Conservation (phyloP, 2,888 invertebrate species). For the Sialis fuliginosa region DNA sequence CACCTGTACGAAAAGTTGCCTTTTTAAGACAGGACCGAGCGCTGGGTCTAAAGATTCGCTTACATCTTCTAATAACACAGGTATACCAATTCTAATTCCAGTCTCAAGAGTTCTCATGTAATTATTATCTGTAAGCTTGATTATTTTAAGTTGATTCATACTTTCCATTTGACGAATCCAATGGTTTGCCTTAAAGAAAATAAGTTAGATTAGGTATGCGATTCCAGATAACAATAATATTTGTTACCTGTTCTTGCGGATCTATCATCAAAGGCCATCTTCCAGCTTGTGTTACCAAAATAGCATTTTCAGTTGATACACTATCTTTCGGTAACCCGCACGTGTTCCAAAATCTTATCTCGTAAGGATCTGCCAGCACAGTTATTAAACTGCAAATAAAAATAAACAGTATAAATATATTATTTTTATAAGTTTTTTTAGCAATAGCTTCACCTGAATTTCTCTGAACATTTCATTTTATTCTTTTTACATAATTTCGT, state of each 20-base stretch:
- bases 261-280: conserved; percentile 88
- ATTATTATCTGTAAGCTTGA: conserved; percentile 59
- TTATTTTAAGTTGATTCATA: conserved; percentile 50
- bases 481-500: conserved; percentile 41
- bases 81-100: conserved; percentile 67
- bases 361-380: conserved; percentile 66
- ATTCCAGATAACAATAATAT: neutral
- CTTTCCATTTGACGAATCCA: conserved; percentile 85
- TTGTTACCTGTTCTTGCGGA: conserved; percentile 75
- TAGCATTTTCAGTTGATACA: conserved; percentile 83
- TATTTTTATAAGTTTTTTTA: neutral
- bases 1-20: conserved; percentile 61
- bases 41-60: conserved; percentile 79
- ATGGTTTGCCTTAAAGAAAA: conserved; percentile 49
- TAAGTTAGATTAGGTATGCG: neutral
- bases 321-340: conserved; percentile 74
- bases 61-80: conserved; percentile 75
- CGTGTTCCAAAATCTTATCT: conserved; percentile 79
- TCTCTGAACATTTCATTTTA: conserved; percentile 51
- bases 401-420: neutral
- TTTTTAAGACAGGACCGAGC: conserved; percentile 61
- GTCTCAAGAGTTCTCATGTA: conserved; percentile 66
- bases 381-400: conserved; percentile 40
- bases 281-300: conserved; percentile 66
- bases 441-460: conserved; percentile 35